Percentiles rank a stretch among this genome's conserved stretches.
These are phyloP conservation scores for Stenotaenia linearis DNA, from an alignment of 2,888 invertebrate species.

Conservation along the genomic window DNA sequence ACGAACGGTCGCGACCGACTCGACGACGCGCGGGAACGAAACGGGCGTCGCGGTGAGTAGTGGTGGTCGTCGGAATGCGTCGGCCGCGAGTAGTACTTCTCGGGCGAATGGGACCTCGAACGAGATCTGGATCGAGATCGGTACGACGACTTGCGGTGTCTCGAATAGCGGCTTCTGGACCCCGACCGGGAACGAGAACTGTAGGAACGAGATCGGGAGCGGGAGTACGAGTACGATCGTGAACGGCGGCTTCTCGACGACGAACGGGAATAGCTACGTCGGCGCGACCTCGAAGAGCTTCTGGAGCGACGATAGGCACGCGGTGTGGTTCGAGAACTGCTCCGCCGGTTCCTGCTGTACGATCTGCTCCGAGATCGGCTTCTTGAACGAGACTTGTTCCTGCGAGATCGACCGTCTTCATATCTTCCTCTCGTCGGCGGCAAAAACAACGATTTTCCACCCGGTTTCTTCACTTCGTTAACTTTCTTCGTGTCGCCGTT, in stretches of 20 bases:
- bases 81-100: neutral
- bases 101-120: neutral
- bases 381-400: neutral
- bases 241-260: neutral
- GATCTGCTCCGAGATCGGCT: neutral
- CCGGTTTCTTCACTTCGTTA: neutral
- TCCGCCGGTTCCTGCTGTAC: neutral
- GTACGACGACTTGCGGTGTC: neutral
- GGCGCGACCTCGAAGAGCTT: neutral
- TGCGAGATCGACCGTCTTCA: neutral
- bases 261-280: neutral
- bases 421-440: neutral
- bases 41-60: neutral
- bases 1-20: no score
- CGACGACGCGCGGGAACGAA: neutral
- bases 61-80: neutral
- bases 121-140: conserved; percentile 24
- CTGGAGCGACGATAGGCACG: neutral
- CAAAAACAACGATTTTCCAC: neutral
- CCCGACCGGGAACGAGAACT: neutral
- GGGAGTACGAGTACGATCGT: neutral
- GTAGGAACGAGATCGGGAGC: neutral
- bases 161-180: neutral
- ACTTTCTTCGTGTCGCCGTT: neutral
- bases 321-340: no score